These are phyloP conservation scores for Prosopocoilus inquinatus DNA, from an alignment of 2,888 invertebrate species.

Conservation along the genomic window DNA sequence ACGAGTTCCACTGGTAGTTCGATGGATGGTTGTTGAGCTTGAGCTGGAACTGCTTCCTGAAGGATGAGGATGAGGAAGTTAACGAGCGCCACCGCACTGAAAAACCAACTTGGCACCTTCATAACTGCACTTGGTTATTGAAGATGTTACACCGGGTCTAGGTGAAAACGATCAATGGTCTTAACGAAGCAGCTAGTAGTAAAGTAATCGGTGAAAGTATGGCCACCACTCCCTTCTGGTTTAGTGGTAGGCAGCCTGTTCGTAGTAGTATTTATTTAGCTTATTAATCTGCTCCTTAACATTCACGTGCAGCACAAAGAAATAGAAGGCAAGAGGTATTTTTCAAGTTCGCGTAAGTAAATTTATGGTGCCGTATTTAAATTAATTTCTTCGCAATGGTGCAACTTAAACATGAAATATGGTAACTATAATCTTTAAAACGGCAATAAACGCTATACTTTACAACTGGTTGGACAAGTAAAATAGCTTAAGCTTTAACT, in stretches of 20 bases:
- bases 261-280: constrained; percentile 22
- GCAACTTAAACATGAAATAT: no score
- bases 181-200: constrained; percentile 18
- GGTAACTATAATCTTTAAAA: no score
- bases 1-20: constrained; percentile 81
- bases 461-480: constrained; percentile 4
- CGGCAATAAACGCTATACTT: constrained; percentile 9
- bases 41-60: constrained; percentile 23
- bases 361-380: constrained; percentile 3
- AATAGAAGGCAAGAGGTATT: constrained; percentile 25
- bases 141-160: constrained; percentile 20
- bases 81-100: constrained; percentile 20
- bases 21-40: constrained; percentile 54
- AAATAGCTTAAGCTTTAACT: constrained; percentile 6
- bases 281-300: constrained; percentile 12
- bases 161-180: constrained; percentile 30
- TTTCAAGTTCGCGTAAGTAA: constrained; percentile 7
- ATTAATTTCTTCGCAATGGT: background rate
- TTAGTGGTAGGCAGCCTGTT: constrained; percentile 24
- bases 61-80: constrained; percentile 19
- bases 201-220: constrained; percentile 44
- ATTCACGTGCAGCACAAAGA: constrained; percentile 20
- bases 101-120: constrained; percentile 32
- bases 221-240: constrained; percentile 39
- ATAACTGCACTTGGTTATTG: constrained; percentile 25